Evolutionary conservation across 2,888 invertebrate species (phyloP).

Genomic region (Agrochola macilenta): DNA sequence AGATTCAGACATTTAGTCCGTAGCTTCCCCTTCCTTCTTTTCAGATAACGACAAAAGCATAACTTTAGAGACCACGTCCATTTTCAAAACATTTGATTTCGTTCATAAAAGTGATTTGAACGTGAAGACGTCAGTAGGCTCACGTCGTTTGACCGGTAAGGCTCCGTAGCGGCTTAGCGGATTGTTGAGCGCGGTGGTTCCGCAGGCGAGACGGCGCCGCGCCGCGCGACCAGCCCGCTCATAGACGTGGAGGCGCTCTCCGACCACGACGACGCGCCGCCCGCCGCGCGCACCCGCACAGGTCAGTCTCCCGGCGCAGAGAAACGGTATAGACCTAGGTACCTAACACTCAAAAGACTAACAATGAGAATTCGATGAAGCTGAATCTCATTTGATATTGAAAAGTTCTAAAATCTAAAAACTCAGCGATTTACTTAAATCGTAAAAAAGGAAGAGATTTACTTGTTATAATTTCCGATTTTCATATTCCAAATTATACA

Average conservation of each 20-base stretch:
- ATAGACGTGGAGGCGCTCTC: constrained; percentile 93
- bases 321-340: constrained; percentile 84
- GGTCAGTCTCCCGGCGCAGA: constrained; percentile 89
- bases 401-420: constrained; percentile 3
- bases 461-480: constrained; percentile 9
- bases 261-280: constrained; percentile 89
- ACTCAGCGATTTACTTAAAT: not conserved
- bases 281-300: constrained; percentile 86
- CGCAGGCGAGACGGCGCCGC: constrained; percentile 92
- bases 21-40: constrained; percentile 64
- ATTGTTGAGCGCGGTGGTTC: constrained; percentile 74
- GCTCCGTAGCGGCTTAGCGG: constrained; percentile 71
- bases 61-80: constrained; percentile 60
- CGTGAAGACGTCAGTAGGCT: constrained; percentile 62
- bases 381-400: constrained; percentile 10
- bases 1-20: constrained; percentile 58
- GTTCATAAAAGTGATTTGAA: constrained; percentile 63
- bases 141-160: constrained; percentile 69
- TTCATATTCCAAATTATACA: constrained; percentile 35
- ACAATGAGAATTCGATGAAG: constrained; percentile 24
- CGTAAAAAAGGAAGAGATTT: constrained; percentile 26
- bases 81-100: constrained; percentile 61
- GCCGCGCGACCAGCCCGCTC: constrained; percentile 92
- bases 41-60: constrained; percentile 60
- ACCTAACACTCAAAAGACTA: constrained; percentile 16